Base-by-base conservation (phyloP, 2,888 invertebrate species). In the Crioceris asparagi region DNA sequence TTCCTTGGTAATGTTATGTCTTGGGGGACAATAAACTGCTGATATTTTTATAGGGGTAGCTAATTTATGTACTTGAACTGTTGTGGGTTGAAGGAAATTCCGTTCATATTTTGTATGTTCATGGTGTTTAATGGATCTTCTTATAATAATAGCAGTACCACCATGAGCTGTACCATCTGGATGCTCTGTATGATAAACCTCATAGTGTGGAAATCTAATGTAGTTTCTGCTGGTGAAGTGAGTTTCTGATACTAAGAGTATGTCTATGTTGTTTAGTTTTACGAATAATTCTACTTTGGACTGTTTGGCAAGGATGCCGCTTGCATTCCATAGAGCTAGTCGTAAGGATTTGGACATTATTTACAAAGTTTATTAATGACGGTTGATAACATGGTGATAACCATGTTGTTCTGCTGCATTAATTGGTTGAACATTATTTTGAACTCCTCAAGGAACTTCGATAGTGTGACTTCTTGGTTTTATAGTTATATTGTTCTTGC, bases 1-100 rank as follows among this genome's bases (percentile, higher is more conserved):
- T 3, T 35, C 30, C 25, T 41, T 32, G 35, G 44, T 43, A 7
- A 50, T 42, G 19, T 31, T 39, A 19, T 51, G 47, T 16, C 43
- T 49, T 1, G 51, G 50, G 4, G 49, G 49, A n/a, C 44, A 51
- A 19, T 53, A 49, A 18, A 37, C 36, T 11, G 43, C 32, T 11
- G 41, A 21, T 10, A 39, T 17, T 17, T 11, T 32, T 5, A 31
- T 7, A 11, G 11, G 12, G n/a, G 15, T 32, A 8, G 18, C 2
- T 18, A 18, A 11, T 16, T 16, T 17, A 27, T 30, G 15, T 2
- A 35, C 25, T 29, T 35, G 15, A 32, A 18, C 4, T 29, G 3
- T 27, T 10, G 30, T 35, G 10, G 30, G 36, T 39, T 34, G 37
- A 7, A 23, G 16, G 17, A 23, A n/a, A 11, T 34, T 19, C 7